phyloP scores from a whole-genome alignment of 2,113 vertebrate genomes.

The Psettodes erumei region DNA sequence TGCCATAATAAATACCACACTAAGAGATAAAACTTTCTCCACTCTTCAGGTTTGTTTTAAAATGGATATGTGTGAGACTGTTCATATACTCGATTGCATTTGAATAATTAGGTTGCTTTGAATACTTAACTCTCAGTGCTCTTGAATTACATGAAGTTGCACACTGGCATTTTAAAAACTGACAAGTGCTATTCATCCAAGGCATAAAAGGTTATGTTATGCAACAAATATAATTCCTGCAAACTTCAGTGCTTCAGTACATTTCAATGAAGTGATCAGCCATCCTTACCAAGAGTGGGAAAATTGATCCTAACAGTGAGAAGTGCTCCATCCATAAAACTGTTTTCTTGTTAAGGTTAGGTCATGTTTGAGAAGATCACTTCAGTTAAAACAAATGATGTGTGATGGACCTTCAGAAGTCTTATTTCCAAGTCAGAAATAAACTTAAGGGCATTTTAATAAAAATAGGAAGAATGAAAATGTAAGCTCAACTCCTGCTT shows the following conservation, averaged over 20 bases:
- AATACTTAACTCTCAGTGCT: background rate
- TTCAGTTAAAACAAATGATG: background rate
- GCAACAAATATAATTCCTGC: too few species aligned
- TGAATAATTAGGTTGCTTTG: slow-evolving; percentile 1
- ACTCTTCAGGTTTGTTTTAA: too few species aligned
- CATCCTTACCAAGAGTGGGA: background rate
- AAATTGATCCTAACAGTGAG: background rate
- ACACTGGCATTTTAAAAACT: background rate
- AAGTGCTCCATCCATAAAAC: background rate
- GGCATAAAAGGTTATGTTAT: background rate
- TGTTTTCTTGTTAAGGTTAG: too few species aligned
- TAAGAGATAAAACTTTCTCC: background rate
- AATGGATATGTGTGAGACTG: background rate
- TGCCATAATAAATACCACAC: background rate
- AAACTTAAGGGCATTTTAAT: background rate
- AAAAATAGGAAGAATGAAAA: background rate
- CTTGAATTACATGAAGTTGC: background rate
- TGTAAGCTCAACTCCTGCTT: background rate
- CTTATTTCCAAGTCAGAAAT: background rate
- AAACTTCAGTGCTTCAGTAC: too few species aligned
- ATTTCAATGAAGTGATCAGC: background rate
- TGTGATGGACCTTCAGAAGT: background rate
- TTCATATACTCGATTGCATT: background rate
- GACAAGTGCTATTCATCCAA: background rate
- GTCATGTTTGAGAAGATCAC: background rate